A percentile compares a stretch with the other conserved stretches of the same genome.
phyloP scores from a whole-genome alignment of 2,797 vertebrate genomes.

The Alcedo quadribrachys region DNA sequence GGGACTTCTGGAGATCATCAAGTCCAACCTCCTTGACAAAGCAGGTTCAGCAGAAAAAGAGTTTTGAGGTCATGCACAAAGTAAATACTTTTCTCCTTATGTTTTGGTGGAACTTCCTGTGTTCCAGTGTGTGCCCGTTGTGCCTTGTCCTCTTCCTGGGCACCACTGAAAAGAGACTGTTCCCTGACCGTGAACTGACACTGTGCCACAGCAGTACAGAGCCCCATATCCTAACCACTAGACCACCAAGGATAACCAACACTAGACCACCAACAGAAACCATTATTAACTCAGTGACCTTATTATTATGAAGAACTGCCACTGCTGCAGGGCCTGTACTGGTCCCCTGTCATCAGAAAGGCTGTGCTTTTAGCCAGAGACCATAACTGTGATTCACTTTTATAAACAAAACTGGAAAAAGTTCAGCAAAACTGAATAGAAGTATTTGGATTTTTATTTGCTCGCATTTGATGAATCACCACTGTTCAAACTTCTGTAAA shows the following conservation, averaged over 20 bases:
- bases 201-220: constrained; percentile 29
- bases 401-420: background rate
- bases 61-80: background rate
- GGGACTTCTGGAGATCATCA: background rate
- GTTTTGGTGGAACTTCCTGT: background rate
- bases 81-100: background rate
- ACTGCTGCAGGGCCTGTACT: background rate
- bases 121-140: background rate
- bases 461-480: background rate
- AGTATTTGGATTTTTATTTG: background rate
- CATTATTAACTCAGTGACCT: background rate
- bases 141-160: background rate
- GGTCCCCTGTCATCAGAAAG: background rate
- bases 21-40: background rate
- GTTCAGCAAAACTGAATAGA: background rate
- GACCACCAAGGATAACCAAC: background rate
- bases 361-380: background rate
- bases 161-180: background rate
- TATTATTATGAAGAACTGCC: background rate
- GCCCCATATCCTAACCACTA: constrained; percentile 47
- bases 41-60: background rate
- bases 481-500: background rate
- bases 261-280: background rate
- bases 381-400: background rate
- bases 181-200: constrained; percentile 51